Conservation (phyloP, 2,888 invertebrate genomes). For the Prenolepis imparis region DNA sequence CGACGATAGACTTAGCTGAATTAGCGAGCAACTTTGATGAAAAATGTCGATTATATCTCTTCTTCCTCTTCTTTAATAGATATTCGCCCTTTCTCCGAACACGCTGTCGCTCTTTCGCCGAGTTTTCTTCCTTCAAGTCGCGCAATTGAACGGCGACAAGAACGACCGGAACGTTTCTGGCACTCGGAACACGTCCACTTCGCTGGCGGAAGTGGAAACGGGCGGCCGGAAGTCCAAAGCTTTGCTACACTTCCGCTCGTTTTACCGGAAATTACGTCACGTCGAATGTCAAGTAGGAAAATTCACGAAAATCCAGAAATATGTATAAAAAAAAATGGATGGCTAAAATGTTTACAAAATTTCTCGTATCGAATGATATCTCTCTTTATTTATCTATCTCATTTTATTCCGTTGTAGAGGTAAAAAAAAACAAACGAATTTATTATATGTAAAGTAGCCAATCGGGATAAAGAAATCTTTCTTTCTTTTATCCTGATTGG, state of each 20-base stretch:
- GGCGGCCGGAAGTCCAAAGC: not conserved
- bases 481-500: too few relatives aligned
- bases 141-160: not conserved
- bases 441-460: too few relatives aligned
- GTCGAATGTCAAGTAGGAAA: too few relatives aligned
- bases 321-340: too few relatives aligned
- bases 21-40: not conserved
- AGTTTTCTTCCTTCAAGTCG: not conserved
- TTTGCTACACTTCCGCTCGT: not conserved
- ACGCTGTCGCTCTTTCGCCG: not conserved
- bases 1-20: not conserved
- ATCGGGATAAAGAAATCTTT: too few relatives aligned
- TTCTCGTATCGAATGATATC: too few relatives aligned
- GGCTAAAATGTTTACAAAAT: too few relatives aligned
- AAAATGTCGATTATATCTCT: not conserved
- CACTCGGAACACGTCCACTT: not conserved
- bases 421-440: too few relatives aligned
- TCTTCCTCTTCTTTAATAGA: not conserved
- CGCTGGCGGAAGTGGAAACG: constrained; percentile 9
- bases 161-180: not conserved
- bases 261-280: not conserved
- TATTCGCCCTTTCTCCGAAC: not conserved
- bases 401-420: too few relatives aligned
- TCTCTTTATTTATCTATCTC: too few relatives aligned
- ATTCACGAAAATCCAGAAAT: too few relatives aligned